These are phyloP conservation scores for Seira sanloemensis DNA, from an alignment of 2,888 invertebrate genomes.

Conservation along the genomic window DNA sequence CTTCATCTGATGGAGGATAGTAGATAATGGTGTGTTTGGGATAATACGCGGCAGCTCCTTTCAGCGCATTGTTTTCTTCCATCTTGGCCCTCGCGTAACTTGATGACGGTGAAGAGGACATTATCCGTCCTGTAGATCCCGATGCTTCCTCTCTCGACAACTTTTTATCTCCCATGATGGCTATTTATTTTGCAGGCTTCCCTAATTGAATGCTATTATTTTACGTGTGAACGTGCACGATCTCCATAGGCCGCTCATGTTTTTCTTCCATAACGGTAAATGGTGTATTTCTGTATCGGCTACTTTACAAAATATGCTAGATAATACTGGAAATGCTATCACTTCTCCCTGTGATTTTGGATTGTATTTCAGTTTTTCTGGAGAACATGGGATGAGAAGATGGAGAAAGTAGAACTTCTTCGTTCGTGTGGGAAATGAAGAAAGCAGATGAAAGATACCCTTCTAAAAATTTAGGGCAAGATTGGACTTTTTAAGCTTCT, in stretches of 20 bases:
- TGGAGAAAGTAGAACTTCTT: neutral
- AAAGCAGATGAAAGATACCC: neutral
- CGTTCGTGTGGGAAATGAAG: neutral
- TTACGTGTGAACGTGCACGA: no score
- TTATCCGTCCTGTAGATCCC: neutral
- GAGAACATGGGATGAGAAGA: neutral
- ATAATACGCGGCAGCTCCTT: neutral
- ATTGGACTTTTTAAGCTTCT: neutral
- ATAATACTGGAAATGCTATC: no score
- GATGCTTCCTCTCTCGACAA: neutral
- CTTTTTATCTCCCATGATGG: constrained; percentile 48
- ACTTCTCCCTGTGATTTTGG: neutral
- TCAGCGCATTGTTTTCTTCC: neutral
- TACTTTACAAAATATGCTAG: no score
- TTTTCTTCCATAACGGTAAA: no score
- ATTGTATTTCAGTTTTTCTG: neutral
- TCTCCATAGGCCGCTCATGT: no score
- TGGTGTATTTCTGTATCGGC: no score
- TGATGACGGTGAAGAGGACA: neutral
- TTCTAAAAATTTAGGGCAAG: neutral
- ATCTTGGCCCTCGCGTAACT: constrained; percentile 3
- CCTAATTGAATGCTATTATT: constrained; percentile 8
- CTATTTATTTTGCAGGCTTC: constrained; percentile 21
- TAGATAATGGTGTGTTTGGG: constrained; percentile 56
- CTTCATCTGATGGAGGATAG: constrained; percentile 54